phyloP scores from a whole-genome alignment of 2,797 vertebrate genomes.

The Diceros bicornis region DNA sequence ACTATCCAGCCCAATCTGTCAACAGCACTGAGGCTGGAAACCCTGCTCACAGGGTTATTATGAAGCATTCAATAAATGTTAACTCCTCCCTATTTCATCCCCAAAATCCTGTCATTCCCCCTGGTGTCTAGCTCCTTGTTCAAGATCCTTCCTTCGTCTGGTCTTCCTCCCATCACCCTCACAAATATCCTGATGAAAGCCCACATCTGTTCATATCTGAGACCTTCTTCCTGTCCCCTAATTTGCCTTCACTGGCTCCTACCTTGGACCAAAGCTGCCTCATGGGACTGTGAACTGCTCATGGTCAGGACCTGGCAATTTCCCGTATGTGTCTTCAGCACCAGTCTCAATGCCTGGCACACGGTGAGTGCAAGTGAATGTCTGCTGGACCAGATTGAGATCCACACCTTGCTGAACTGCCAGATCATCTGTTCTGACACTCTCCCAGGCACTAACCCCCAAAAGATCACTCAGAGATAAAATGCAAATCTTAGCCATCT shows the following conservation, averaged over 20 bases:
- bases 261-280: not conserved
- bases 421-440: not conserved
- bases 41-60: not conserved
- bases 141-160: not conserved
- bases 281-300: not conserved
- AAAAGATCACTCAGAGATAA: not conserved
- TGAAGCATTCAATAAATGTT: not conserved
- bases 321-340: not conserved
- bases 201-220: not conserved
- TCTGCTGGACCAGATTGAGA: not conserved
- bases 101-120: not conserved
- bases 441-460: not conserved
- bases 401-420: not conserved
- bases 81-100: not conserved
- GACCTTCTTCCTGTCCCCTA: not conserved
- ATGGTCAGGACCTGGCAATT: rapidly evolving
- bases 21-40: not conserved
- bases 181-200: not conserved
- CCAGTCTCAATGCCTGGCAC: not conserved
- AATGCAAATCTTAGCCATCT: not conserved
- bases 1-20: not conserved
- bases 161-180: not conserved
- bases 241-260: not conserved
- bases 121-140: not conserved
- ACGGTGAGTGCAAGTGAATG: not conserved